Percentiles rank a stretch among this genome's conserved stretches.
These are phyloP conservation scores for Benthochromis sp. DNA, from an alignment of 2,113 vertebrate genomes.

Conservation along the genomic window DNA sequence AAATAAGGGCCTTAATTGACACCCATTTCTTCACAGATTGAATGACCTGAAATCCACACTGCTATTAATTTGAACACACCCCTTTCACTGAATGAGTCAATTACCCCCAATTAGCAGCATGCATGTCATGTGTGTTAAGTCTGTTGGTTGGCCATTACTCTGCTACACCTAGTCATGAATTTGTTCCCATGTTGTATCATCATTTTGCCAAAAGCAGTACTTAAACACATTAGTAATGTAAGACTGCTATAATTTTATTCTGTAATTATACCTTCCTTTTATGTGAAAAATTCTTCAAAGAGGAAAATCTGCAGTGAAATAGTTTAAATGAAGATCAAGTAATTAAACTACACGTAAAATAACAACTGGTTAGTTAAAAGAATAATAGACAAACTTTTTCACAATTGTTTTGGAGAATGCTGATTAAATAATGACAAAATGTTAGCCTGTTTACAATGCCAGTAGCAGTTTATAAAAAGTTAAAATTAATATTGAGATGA, in stretches of 20 bases:
- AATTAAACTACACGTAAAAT: background rate
- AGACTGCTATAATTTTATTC: background rate
- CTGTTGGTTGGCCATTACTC: background rate
- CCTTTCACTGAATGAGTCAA: background rate
- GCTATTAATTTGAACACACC: background rate
- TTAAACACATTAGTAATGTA: background rate
- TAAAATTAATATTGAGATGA: background rate
- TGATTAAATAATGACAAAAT: background rate
- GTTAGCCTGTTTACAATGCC: background rate
- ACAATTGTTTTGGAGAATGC: background rate
- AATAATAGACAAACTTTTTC: background rate
- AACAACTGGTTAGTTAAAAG: background rate
- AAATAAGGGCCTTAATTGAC: background rate
- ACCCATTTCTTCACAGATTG: background rate
- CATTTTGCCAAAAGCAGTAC: background rate
- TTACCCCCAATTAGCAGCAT: background rate
- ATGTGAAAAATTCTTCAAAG: background rate
- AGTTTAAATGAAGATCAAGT: background rate
- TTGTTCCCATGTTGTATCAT: background rate
- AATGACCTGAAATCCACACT: background rate
- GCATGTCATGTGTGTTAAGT: background rate
- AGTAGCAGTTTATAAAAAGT: background rate
- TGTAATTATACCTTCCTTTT: background rate
- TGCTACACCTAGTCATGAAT: background rate
- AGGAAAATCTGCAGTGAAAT: background rate